A percentile compares a stretch with the other conserved stretches of the same genome.
These are phyloP conservation scores for Colletes gigas DNA, from an alignment of 1,140 invertebrate species.

Conservation along the genomic window DNA sequence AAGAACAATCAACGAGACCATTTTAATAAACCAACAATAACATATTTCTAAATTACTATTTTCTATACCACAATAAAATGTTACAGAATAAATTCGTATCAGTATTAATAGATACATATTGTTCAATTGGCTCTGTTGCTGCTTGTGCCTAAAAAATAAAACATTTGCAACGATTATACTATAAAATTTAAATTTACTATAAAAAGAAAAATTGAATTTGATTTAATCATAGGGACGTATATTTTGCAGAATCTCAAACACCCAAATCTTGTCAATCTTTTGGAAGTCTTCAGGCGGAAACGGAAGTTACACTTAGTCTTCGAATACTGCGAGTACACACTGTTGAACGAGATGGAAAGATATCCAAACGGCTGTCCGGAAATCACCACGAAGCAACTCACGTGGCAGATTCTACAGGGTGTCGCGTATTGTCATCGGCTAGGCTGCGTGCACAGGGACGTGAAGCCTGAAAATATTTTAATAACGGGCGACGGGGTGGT, in stretches of 20 bases:
- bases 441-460: slow-evolving; percentile 97
- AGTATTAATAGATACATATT: too few species aligned
- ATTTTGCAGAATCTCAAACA: slow-evolving; percentile 96
- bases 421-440: slow-evolving; percentile 98
- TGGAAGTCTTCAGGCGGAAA: slow-evolving; percentile 99
- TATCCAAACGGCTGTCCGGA: slow-evolving; percentile 92
- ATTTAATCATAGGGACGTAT: neutral
- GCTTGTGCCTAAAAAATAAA: too few species aligned
- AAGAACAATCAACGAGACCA: too few species aligned
- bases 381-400: slow-evolving; percentile 93
- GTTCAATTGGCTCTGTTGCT: too few species aligned
- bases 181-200: too few species aligned
- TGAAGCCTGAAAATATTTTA: slow-evolving; percentile 99
- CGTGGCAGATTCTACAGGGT: slow-evolving; percentile 97
- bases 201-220: too few species aligned
- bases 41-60: too few species aligned
- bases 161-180: too few species aligned
- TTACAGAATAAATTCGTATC: too few species aligned
- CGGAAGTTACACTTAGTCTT: slow-evolving; percentile 98
- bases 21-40: too few species aligned
- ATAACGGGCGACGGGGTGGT: slow-evolving; percentile 96
- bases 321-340: slow-evolving; percentile 98
- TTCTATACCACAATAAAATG: too few species aligned
- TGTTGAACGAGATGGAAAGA: slow-evolving; percentile 97
- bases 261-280: slow-evolving; percentile 97